phyloP scores from a whole-genome alignment of 2,888 invertebrate genomes.

The Malthinus flaveolus region DNA sequence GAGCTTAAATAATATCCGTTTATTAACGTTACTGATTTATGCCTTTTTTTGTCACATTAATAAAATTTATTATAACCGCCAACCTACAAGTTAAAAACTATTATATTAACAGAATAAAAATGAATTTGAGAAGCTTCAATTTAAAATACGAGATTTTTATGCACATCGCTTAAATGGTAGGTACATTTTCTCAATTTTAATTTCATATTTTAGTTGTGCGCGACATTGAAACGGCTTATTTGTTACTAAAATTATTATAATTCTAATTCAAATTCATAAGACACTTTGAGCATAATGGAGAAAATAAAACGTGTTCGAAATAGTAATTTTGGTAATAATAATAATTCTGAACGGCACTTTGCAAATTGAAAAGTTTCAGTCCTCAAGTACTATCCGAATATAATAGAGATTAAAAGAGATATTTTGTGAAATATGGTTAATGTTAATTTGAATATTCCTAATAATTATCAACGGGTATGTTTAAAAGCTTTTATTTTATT shows the following conservation, averaged over 20 bases:
- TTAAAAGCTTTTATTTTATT: neutral
- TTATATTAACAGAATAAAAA: too few relatives aligned
- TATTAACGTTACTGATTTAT: too few relatives aligned
- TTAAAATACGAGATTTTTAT: too few relatives aligned
- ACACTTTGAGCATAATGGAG: conserved; percentile 22
- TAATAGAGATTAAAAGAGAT: neutral
- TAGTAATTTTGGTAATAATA: conserved; percentile 23
- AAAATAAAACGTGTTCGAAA: conserved; percentile 38
- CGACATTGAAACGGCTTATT: too few relatives aligned
- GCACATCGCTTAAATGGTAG: too few relatives aligned
- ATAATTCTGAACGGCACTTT: neutral
- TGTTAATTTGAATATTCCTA: neutral
- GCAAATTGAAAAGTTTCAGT: conserved; percentile 1
- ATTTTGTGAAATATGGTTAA: neutral
- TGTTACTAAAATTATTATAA: neutral
- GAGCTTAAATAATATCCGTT: too few relatives aligned
- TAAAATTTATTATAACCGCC: too few relatives aligned
- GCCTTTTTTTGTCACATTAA: too few relatives aligned
- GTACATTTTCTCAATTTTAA: too few relatives aligned
- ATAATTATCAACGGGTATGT: neutral
- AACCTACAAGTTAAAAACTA: too few relatives aligned
- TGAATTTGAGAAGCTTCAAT: too few relatives aligned
- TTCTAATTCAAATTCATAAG: conserved; percentile 17
- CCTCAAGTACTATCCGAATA: neutral
- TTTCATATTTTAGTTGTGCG: too few relatives aligned